phyloP scores from a whole-genome alignment of 1,140 invertebrate species.

The Aphelinus atriplicis region DNA sequence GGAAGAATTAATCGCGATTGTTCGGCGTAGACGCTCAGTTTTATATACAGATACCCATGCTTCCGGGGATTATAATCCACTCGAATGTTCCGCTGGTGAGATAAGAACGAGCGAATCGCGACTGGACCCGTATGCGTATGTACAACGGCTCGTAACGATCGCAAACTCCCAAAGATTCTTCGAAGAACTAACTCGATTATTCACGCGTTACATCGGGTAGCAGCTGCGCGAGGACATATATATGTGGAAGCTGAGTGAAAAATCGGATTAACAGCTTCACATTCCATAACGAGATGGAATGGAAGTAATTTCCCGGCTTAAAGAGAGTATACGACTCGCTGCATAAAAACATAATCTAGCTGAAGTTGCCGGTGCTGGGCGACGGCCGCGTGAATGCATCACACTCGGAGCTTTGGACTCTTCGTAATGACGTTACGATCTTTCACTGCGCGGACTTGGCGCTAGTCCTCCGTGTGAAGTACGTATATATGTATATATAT shows the following conservation, averaged over 20 bases:
- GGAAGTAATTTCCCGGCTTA: constrained; percentile 11
- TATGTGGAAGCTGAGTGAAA: not conserved
- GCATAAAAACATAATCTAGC: constrained; percentile 17
- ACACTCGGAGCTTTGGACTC: not conserved
- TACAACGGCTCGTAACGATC: not conserved
- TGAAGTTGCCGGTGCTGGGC: not conserved
- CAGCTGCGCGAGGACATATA: not conserved
- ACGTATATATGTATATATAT: too few relatives aligned
- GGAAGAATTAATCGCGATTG: too few relatives aligned
- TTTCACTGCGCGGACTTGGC: too few relatives aligned
- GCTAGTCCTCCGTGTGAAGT: too few relatives aligned
- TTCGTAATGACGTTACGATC: constrained; percentile 7
- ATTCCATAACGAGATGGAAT: not conserved
- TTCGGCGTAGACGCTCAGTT: too few relatives aligned
- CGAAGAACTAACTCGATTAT: constrained; percentile 24
- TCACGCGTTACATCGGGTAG: not conserved
- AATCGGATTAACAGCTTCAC: not conserved
- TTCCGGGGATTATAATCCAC: not conserved
- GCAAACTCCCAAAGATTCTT: not conserved
- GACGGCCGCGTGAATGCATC: not conserved
- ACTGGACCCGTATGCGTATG: too few relatives aligned
- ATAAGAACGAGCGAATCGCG: too few relatives aligned
- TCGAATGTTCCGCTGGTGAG: too few relatives aligned
- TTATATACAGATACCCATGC: not conserved
- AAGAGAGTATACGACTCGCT: not conserved